Evolutionary conservation across 2,888 invertebrate species (phyloP), one percentile per base, ranked within the genome.

Genomic region (Hartigia nigra): DNA sequence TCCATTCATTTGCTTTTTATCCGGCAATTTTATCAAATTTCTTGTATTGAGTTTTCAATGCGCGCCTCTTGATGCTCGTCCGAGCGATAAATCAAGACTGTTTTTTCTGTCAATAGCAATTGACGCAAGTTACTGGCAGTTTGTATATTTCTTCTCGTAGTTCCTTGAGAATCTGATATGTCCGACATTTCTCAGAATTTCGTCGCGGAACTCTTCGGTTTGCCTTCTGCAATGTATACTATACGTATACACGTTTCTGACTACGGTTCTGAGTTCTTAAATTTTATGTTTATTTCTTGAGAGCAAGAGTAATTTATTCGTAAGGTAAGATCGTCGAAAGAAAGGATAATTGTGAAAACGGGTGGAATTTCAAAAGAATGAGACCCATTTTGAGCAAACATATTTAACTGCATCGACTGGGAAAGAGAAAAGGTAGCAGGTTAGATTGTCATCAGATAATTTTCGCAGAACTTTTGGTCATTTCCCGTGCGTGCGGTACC

Each of bases 21-120:
- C 23, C 23, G 55, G 14, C 23, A 55, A 23, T 55, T 23, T 55
- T 55, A 55, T 55, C 2, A 23, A 23, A 55, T 55, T 55, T 55
- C 55, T 55, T 55, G 23, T 9, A 9, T 14, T 2, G 23, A 23
- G 55, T 55, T 23, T 55, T 55, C 55, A 55, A 55, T 55, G 23
- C 55, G 23, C 9, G 23, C 0, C 23, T 55, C 4, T 55, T 23
- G 55, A 55, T 55, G 9, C 55, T 55, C 55, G 55, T 55, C 23
- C 55, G 55, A 23, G 23, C 23, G 23, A 55, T 55, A 23, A 55
- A 55, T 55, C 55, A 23, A 55, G 55, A 55, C 55, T 82, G 83
- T 84, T 86, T 84, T 79, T 81, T 83, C 76, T 80, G 79, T 83
- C 83, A 82, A 84, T 86, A 85, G 80, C 82, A 84, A 83, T 74